Conservation (phyloP, 1,140 invertebrate species). For the Bombus cullumanus region DNA sequence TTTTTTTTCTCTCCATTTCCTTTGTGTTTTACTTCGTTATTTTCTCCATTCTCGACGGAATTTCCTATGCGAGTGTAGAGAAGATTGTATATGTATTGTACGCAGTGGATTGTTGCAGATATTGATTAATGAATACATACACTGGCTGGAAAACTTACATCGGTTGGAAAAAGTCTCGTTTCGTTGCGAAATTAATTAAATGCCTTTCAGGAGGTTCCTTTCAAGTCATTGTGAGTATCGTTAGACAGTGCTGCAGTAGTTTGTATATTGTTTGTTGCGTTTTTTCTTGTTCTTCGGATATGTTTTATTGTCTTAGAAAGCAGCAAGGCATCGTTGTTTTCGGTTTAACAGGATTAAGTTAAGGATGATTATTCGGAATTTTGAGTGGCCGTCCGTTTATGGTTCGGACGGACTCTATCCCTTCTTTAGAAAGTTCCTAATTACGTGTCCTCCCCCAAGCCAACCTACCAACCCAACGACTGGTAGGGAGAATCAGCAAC, state of each 20-base stretch:
- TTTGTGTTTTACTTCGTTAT: background rate
- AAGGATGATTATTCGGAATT: too few species aligned
- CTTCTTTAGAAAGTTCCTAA: too few species aligned
- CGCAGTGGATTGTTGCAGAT: background rate
- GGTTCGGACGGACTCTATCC: too few species aligned
- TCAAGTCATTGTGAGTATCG: background rate
- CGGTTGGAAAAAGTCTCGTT: background rate
- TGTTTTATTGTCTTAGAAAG: background rate
- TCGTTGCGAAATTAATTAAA: constrained; percentile 5
- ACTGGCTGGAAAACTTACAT: background rate
- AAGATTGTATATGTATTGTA: background rate
- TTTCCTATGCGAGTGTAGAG: background rate
- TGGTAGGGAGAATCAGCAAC: too few species aligned
- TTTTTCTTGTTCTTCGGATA: background rate
- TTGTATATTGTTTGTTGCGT: background rate
- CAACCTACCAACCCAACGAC: too few species aligned
- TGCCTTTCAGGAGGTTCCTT: background rate
- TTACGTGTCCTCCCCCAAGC: too few species aligned
- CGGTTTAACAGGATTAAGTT: too few species aligned
- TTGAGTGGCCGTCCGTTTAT: too few species aligned
- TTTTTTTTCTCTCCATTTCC: background rate
- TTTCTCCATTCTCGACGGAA: background rate
- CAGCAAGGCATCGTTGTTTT: too few species aligned
- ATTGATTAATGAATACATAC: background rate
- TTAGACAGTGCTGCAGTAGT: background rate